These are phyloP conservation scores for Chelonus formosanus DNA, from an alignment of 2,888 invertebrate species.

Conservation along the genomic window DNA sequence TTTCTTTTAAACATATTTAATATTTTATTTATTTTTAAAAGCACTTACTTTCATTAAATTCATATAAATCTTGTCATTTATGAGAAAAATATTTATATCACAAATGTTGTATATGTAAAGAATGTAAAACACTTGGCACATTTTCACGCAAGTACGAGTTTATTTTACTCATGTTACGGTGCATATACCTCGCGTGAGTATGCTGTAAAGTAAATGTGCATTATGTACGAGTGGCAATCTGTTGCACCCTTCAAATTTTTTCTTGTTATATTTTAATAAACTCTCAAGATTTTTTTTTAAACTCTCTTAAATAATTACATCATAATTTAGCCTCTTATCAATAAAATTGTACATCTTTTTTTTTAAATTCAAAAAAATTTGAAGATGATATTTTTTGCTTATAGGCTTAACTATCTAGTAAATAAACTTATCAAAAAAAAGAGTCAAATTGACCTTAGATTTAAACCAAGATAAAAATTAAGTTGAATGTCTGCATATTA, in stretches of 20 bases:
- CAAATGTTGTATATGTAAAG: background rate
- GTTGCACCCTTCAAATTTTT: constrained; percentile 40
- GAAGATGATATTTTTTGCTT: too few relatives aligned
- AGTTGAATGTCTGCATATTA: too few relatives aligned
- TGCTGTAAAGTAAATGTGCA: constrained; percentile 33
- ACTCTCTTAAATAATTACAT: too few relatives aligned
- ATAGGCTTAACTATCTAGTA: too few relatives aligned
- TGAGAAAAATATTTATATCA: background rate
- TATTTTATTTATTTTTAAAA: background rate
- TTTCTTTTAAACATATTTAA: background rate
- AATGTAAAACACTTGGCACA: constrained; percentile 17
- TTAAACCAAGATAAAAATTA: too few relatives aligned
- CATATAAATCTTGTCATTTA: background rate
- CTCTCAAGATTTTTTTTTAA: background rate
- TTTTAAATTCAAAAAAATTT: too few relatives aligned
- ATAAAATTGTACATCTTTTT: too few relatives aligned
- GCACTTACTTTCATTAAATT: background rate
- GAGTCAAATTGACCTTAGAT: too few relatives aligned
- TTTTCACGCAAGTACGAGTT: constrained; percentile 25
- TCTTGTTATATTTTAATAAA: background rate
- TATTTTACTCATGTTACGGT: constrained; percentile 15
- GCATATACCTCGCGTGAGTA: constrained; percentile 9
- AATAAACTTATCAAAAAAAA: too few relatives aligned
- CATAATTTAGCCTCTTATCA: too few relatives aligned
- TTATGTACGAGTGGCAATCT: constrained; percentile 49